Evolutionary conservation across 2,888 invertebrate genomes (phyloP).

Genomic region (Bellardia pandia): DNA sequence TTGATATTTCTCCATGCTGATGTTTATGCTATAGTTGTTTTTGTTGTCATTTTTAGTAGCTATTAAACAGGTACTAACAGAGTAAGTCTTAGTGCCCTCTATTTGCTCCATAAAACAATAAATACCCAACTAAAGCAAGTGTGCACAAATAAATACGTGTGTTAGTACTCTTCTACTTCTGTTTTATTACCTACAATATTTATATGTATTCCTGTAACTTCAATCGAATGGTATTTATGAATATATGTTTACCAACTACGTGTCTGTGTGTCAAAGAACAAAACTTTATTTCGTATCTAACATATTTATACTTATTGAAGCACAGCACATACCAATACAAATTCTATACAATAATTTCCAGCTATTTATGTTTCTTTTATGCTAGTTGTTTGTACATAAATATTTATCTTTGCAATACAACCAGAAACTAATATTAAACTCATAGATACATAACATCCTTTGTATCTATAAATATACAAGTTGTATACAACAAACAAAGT

Average conservation of each 20-base stretch:
- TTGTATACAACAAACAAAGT: neutral
- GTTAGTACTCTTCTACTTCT: neutral
- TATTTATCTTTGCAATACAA: constrained; percentile 25
- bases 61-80: constrained; percentile 34
- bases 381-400: constrained; percentile 19
- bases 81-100: too few relatives aligned
- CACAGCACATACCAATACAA: neutral
- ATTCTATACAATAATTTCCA: neutral
- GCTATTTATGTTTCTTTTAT: neutral
- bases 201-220: constrained; percentile 22
- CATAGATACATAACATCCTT: neutral
- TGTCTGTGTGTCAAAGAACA: neutral
- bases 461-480: neutral
- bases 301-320: neutral
- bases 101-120: neutral
- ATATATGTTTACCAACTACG: neutral
- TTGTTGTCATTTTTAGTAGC: constrained; percentile 26
- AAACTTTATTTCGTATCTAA: constrained; percentile 3
- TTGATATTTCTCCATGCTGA: neutral
- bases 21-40: neutral
- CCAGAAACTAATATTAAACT: constrained; percentile 20
- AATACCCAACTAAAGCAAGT: neutral
- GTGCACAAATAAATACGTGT: neutral
- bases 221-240: constrained; percentile 58
- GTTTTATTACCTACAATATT: constrained; percentile 21